Evolutionary conservation across 2,113 vertebrate species (phyloP), one percentile per base, ranked within the genome.

Genomic region (Trematomus loennbergii): DNA sequence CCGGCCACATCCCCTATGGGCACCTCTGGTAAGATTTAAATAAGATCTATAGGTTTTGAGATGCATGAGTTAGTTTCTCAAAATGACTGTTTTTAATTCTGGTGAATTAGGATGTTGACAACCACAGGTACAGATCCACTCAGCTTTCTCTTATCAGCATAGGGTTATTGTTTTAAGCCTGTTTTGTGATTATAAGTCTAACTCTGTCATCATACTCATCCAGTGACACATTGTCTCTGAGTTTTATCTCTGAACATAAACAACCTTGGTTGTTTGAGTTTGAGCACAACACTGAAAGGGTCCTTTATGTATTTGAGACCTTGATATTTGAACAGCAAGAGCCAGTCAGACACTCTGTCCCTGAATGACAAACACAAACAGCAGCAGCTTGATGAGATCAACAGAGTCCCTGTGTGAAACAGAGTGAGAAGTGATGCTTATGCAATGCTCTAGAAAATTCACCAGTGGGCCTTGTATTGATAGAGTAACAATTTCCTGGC

Each of bases 1-100:
- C 98, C 98, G 81, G 97, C 97, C 94, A 99, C 98, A 91, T 99
- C 98, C 75, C 98, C 98, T 1, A 97, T 99, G 84, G 97, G 98
- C 59, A 97, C 97, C 10, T 93, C 97, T 95, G 98, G 98, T 99
- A 93, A 93, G 94, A 68, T 50, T 50, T 49, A 1, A 43, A 57
- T 40, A 2, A 25, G 3, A 9, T 25, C 5, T 48, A 18, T 15
- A 50, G 2, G 0, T 69, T 53, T 40, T 10, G 2, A 16, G 3
- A 58, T 40, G 3, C 15, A 33, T 68, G 17, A 10, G 18, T 11
- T 3, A 6, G 9, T 67, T 65, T 36, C 1, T 49, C 15, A 3
- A 55, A n/a, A 11, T 20, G 5, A 20, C 29, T 29, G n/a, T 18
- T 55, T 45, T 50, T 33, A 0, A 9, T 29, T 29, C 29, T 29